Evolutionary conservation across 2,113 vertebrate species (phyloP), one percentile per base, ranked within the genome.

Genomic region (Protobothrops mucrosquamatus): DNA sequence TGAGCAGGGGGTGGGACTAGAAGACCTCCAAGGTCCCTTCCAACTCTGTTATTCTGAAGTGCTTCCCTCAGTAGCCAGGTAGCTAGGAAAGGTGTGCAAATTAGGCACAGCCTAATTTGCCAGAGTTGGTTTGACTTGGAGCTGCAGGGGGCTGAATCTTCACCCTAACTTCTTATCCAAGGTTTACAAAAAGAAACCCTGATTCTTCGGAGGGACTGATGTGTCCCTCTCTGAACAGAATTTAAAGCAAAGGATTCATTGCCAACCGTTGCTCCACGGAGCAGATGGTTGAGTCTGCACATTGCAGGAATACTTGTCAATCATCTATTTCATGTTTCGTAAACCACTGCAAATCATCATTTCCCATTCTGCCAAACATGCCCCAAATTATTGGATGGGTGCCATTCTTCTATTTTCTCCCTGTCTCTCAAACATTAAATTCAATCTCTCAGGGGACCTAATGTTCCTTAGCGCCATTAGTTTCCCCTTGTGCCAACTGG

Each of bases 371-470:
- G 93, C 89, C 0, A 10, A 24, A 18, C 29, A 20, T 94, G 87
- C 29, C 54, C 81, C 29, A 57, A 95, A 88, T 34, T 94, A 93
- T 95, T 94, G 91, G n/a, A 69, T 61, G 89, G 57, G 0, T 92
- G 48, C 43, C 85, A 15, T 48, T n/a, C 92, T 85, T 69, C 64
- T 59, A 29, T 54, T 93, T 69, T 74, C 86, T 34, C 54, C 23
- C n/a, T 0, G 87, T 94, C 85, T 14, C 69, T 39, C 34, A 88
- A 93, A 26, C 94, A 91, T 5, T 46, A 91, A 0, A 56, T 22
- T 39, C 91, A 43, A 93, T 3, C 0, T 57, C 10, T 1, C 52
- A 52, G 23, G 10, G 89, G 61, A 39, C 89, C 64, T 6, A 54
- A 22, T 34, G 6, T 64, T 90, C 0, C 0, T 12, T 52, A 54